Conservation (phyloP, 2,797 vertebrate species). For the Botia almorhae region DNA sequence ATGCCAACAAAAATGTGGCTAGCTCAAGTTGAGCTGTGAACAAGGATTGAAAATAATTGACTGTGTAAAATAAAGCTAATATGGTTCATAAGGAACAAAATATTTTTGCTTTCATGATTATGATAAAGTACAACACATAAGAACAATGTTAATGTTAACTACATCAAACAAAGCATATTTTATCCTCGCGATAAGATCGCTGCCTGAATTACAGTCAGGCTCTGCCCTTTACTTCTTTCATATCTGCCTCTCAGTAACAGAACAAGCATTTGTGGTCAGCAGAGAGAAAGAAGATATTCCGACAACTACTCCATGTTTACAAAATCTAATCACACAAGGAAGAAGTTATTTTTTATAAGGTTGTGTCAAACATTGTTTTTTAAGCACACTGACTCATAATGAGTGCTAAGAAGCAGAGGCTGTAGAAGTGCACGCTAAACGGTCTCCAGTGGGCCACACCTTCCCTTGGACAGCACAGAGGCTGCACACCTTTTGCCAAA, state of each 20-base stretch:
- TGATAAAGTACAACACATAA: not conserved
- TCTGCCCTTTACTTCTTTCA: conserved; percentile 4
- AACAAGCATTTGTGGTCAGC: conserved; percentile 34
- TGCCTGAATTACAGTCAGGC: not conserved
- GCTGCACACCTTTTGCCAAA: conserved; percentile 22
- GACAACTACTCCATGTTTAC: conserved; percentile 36
- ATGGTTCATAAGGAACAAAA: not conserved
- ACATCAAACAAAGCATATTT: conserved; percentile 4
- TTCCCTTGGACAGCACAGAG: conserved; percentile 35
- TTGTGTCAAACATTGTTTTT: conserved; percentile 34
- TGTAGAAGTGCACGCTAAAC: conserved; percentile 17
- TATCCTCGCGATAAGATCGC: not conserved
- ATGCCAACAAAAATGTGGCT: conserved; percentile 34
- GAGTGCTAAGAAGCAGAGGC: conserved; percentile 17
- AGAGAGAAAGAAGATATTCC: conserved; percentile 33
- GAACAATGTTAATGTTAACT: conserved; percentile 22
- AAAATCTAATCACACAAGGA: conserved; percentile 45
- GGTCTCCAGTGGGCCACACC: conserved; percentile 12
- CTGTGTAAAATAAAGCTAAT: conserved; percentile 9
- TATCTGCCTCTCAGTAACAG: conserved; percentile 13
- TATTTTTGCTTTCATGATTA: conserved; percentile 23
- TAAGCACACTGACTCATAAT: conserved; percentile 24
- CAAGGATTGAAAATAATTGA: conserved; percentile 37
- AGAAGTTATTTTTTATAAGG: conserved; percentile 29
- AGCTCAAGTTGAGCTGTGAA: conserved; percentile 4